phyloP scores from a whole-genome alignment of 2,797 vertebrate genomes.

The Sebastes matsubarae region DNA sequence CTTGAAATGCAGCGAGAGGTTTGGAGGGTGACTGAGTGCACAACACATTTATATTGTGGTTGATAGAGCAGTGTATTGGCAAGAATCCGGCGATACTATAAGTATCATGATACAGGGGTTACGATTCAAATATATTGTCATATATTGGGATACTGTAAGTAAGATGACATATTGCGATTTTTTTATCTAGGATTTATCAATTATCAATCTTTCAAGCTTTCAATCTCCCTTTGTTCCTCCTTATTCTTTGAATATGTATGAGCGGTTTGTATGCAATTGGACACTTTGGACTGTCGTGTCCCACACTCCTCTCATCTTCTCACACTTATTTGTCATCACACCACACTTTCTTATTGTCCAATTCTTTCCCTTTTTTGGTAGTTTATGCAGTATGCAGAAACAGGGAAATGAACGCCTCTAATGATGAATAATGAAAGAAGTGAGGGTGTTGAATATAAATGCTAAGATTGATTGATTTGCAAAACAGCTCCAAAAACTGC shows the following conservation, averaged over 20 bases:
- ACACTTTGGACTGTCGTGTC: background rate
- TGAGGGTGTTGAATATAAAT: background rate
- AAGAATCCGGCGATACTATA: too few relatives aligned
- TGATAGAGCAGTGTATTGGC: background rate
- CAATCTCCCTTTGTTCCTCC: background rate
- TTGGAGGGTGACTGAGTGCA: background rate
- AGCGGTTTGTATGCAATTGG: background rate
- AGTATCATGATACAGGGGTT: too few relatives aligned
- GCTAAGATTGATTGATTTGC: background rate
- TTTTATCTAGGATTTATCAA: too few relatives aligned
- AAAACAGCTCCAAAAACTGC: background rate
- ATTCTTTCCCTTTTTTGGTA: background rate
- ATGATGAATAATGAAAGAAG: background rate
- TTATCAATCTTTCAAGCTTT: too few relatives aligned
- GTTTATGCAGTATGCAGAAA: background rate
- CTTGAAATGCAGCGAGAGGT: background rate
- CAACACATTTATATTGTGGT: background rate
- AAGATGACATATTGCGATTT: too few relatives aligned
- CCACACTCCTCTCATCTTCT: constrained; percentile 11
- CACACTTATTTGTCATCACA: constrained; percentile 18
- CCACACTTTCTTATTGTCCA: background rate
- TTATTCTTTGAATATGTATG: background rate
- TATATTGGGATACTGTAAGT: too few relatives aligned
- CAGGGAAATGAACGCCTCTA: background rate
- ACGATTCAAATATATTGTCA: too few relatives aligned